Base-by-base conservation (phyloP, 1,140 invertebrate species). In the Propsilocerus akamusi region DNA sequence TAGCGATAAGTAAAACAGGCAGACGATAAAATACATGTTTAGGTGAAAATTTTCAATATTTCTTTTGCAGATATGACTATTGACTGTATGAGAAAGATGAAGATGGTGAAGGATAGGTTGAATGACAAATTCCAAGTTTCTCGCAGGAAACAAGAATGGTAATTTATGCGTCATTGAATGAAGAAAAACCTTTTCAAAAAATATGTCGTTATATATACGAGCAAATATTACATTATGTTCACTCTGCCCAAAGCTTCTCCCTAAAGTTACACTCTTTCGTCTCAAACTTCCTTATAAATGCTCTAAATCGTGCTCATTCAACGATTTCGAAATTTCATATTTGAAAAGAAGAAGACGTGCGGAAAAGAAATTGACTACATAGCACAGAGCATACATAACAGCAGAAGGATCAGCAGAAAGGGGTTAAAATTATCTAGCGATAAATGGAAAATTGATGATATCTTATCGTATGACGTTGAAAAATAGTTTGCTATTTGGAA, bases 401-500 rank as follows among this genome's bases (percentile, higher is more conserved):
- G n/a, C 10, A 30, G n/a, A 30, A n/a, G n/a, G n/a, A 11, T 8
- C 28, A 30, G 28, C n/a, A 41, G 22, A 20, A 37, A 7, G 22
- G 22, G 10, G 17, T 7, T 20, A 41, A 41, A 41, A 41, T 41
- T 41, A 41, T 41, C 34, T 41, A n/a, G 28, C 28, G 28, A 30
- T 30, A 30, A 30, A 30, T 30, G 28, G 28, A 30, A 30, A 30
- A 4, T 30, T 30, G 28, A 30, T 30, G 28, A 41, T 41, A 41
- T 41, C 34, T 41, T 41, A 41, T 41, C n/a, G n/a, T n/a, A n/a
- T n/a, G n/a, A n/a, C n/a, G 34, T 20, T 41, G 34, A 41, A 41
- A 41, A 41, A 41, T 41, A 41, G 34, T 41, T 41, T 41, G 8
- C 14, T 41, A 7, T 41, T 41, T 41, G n/a, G 22, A 41, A 41